These are phyloP conservation scores for Zootermopsis nevadensis DNA, from an alignment of 2,888 invertebrate genomes.

Conservation along the genomic window DNA sequence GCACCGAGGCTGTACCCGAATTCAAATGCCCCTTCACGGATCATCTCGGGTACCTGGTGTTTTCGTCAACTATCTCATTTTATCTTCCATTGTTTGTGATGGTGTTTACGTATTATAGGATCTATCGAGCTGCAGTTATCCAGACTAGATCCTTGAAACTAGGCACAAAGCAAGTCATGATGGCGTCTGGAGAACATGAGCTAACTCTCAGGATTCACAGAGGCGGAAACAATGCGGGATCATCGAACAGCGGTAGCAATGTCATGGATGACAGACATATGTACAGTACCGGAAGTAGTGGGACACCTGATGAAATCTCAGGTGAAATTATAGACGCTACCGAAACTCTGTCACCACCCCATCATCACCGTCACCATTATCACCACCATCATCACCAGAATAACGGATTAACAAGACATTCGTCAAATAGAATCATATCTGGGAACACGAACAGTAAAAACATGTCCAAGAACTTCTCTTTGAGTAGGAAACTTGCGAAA, in stretches of 20 bases:
- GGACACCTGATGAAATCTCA: conserved; percentile 71
- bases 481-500: conserved; percentile 92
- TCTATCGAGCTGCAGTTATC: conserved; percentile 92
- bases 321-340: conserved; percentile 65
- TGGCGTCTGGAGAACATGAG: conserved; percentile 86
- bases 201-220: conserved; percentile 93
- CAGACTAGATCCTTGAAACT: conserved; percentile 91
- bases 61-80: conserved; percentile 97
- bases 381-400: conserved; percentile 66
- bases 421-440: conserved; percentile 72
- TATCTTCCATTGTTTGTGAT: conserved; percentile 96
- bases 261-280: conserved; percentile 47
- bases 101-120: conserved; percentile 97
- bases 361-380: conserved; percentile 2
- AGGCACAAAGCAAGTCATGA: conserved; percentile 90
- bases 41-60: conserved; percentile 94
- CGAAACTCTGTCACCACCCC: conserved; percentile 9
- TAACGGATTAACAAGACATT: conserved; percentile 77
- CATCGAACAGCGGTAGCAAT: conserved; percentile 7
- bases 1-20: conserved; percentile 81
- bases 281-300: conserved; percentile 51
- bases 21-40: conserved; percentile 96
- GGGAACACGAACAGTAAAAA: conserved; percentile 70
- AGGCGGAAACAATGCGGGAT: conserved; percentile 77
- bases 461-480: conserved; percentile 88